These are phyloP conservation scores for Sigmodon hispidus DNA, from an alignment of 2,113 vertebrate species.

Conservation along the genomic window DNA sequence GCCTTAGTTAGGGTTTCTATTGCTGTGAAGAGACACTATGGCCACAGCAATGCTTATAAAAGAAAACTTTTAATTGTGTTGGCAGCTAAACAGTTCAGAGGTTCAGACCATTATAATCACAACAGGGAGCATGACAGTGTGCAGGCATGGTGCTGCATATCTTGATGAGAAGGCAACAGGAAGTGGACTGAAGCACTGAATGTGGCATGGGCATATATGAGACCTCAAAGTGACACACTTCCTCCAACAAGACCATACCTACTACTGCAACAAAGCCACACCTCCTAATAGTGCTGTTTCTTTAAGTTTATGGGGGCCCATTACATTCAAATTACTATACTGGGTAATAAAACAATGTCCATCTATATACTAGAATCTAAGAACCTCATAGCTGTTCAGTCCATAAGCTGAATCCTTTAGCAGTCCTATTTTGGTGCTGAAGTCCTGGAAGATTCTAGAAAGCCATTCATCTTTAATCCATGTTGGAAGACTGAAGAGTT, in stretches of 20 bases:
- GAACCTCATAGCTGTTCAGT: background rate
- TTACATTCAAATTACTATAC: background rate
- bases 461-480: background rate
- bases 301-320: background rate
- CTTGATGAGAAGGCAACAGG: background rate
- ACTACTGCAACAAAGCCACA: background rate
- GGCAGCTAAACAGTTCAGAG: no score
- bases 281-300: background rate
- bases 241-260: background rate
- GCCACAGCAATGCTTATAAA: no score
- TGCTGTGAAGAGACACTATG: no score
- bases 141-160: background rate
- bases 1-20: no score
- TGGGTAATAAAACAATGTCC: background rate
- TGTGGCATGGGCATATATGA: background rate
- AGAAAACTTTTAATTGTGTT: no score
- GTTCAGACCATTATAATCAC: no score
- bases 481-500: background rate
- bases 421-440: background rate
- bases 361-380: no score
- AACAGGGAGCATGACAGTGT: background rate
- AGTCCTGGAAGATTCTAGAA: background rate
- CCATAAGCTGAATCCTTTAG: background rate
- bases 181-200: background rate
- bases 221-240: background rate